phyloP scores from a whole-genome alignment of 2,797 vertebrate genomes.

The Trematomus bernacchii region DNA sequence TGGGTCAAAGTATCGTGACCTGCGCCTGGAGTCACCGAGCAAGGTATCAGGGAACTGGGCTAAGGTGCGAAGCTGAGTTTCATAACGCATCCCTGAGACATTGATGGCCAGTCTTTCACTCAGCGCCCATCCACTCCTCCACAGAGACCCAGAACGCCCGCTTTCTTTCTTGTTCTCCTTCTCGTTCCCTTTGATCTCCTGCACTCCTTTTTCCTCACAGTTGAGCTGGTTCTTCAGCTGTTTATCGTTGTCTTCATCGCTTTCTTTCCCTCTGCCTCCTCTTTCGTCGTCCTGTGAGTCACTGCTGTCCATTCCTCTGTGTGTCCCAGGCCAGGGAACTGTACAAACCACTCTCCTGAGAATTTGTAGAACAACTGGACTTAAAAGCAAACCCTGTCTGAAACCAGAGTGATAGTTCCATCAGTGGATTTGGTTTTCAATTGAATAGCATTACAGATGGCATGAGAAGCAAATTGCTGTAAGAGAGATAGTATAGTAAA shows the following conservation, averaged over 20 bases:
- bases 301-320: constrained; percentile 71
- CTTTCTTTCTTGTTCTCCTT: constrained; percentile 73
- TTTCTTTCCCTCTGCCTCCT: constrained; percentile 48
- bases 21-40: constrained; percentile 88
- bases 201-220: constrained; percentile 76
- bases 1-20: constrained; percentile 90
- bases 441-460: constrained; percentile 10
- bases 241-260: constrained; percentile 69
- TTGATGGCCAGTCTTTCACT: constrained; percentile 91
- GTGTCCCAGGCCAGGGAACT: constrained; percentile 31
- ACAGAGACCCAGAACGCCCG: constrained; percentile 65
- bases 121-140: constrained; percentile 75
- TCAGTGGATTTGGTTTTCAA: constrained; percentile 36
- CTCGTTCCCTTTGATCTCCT: constrained; percentile 68
- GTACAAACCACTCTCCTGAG: constrained; percentile 39
- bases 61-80: constrained; percentile 90
- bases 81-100: constrained; percentile 92
- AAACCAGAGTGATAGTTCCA: constrained; percentile 59
- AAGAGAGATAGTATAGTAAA: neutral
- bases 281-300: constrained; percentile 60
- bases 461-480: constrained; percentile 13
- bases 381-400: constrained; percentile 47
- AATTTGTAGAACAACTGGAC: constrained; percentile 47
- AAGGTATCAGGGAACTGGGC: constrained; percentile 91
- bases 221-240: constrained; percentile 74